Percentiles rank a stretch among this genome's conserved stretches.
phyloP scores from a whole-genome alignment of 2,113 vertebrate genomes.

The Eulemur rufifrons region DNA sequence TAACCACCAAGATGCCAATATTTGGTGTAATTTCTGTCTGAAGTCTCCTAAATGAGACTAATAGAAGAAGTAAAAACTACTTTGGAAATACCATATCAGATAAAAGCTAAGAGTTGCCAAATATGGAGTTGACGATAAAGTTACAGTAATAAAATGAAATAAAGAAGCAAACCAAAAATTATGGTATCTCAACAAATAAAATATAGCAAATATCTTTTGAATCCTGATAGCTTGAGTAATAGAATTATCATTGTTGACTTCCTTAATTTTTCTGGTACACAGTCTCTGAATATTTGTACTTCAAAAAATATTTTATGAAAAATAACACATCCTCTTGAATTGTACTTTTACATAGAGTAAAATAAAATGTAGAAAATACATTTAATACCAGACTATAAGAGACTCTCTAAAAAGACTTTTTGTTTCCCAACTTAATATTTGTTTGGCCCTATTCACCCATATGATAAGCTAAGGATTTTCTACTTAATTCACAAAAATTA shows the following conservation, averaged over 20 bases:
- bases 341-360: background rate
- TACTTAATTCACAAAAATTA: background rate
- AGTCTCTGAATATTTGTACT: background rate
- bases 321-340: background rate
- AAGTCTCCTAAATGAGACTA: background rate
- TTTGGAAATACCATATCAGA: background rate
- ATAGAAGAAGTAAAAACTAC: background rate
- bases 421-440: background rate
- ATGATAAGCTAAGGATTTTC: background rate
- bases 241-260: background rate
- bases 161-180: background rate
- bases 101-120: conserved; percentile 8
- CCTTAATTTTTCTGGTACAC: background rate
- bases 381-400: background rate
- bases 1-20: background rate
- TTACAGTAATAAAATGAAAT: background rate
- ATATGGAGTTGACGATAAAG: background rate
- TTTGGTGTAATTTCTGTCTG: background rate
- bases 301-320: conserved; percentile 7
- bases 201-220: background rate
- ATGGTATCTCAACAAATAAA: background rate
- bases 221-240: background rate
- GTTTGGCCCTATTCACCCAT: conserved; percentile 12
- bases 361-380: background rate
- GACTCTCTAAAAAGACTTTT: conserved; percentile 20